Evolutionary conservation across 2,797 vertebrate genomes (phyloP).

Genomic region (Psittacula derbiana): DNA sequence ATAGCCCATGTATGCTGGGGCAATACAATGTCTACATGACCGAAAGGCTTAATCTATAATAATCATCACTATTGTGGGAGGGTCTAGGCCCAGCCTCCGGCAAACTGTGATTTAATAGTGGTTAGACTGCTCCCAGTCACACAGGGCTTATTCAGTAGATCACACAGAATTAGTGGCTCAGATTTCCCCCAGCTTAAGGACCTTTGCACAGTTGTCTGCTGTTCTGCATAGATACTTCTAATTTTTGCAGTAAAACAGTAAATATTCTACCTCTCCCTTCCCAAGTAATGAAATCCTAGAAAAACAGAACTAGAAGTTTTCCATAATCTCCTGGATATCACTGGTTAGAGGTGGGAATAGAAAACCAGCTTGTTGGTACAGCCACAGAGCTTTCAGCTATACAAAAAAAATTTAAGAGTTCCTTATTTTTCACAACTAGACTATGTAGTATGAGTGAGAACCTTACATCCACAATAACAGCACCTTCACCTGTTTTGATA

Average conservation of each 20-base stretch:
- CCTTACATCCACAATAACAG: not conserved
- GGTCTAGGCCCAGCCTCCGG: not conserved
- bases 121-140: not conserved
- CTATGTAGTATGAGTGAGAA: not conserved
- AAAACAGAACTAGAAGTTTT: not conserved
- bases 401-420: fast-evolving
- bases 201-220: not conserved
- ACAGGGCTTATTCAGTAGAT: not conserved
- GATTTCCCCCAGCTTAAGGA: not conserved
- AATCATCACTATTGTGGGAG: not conserved
- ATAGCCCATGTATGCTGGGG: not conserved
- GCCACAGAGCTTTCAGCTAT: not conserved
- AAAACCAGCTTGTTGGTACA: not conserved
- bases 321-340: not conserved
- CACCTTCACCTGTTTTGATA: not conserved
- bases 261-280: not conserved
- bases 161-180: not conserved
- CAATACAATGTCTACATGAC: not conserved
- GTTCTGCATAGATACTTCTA: not conserved
- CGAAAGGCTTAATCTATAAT: not conserved
- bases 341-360: not conserved
- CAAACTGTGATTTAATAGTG: not conserved
- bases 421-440: not conserved
- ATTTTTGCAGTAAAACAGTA: not conserved
- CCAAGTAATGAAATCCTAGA: not conserved